A percentile compares a stretch with the other conserved stretches of the same genome.
Conservation (phyloP, 2,888 invertebrate species). For the Anaspis maculata region DNA sequence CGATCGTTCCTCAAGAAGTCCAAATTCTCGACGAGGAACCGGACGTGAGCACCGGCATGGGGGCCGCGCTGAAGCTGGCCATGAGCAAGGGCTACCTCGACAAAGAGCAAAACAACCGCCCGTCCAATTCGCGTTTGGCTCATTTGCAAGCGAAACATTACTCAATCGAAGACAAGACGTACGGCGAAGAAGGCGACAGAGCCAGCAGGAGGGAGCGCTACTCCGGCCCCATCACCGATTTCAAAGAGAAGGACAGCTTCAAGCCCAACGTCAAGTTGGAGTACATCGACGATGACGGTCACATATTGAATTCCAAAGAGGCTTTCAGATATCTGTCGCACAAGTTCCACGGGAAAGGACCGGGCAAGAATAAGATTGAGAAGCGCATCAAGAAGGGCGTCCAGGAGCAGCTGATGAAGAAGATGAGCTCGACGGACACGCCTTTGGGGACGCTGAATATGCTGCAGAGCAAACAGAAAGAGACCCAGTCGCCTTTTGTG, state of each 20-base stretch:
- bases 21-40: conserved; percentile 88
- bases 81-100: conserved; percentile 91
- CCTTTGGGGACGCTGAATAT: conserved; percentile 91
- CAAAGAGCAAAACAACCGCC: conserved; percentile 66
- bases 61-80: conserved; percentile 82
- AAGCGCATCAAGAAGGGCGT: conserved; percentile 91
- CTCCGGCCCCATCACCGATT: conserved; percentile 80
- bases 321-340: conserved; percentile 85
- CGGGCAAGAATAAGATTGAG: conserved; percentile 97
- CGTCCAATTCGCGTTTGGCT: conserved; percentile 62
- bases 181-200: conserved; percentile 67
- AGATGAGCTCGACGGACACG: conserved; percentile 97
- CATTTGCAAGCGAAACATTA: conserved; percentile 74
- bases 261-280: conserved; percentile 92
- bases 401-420: conserved; percentile 91
- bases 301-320: conserved; percentile 87
- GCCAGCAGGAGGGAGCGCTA: conserved; percentile 59
- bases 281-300: conserved; percentile 95
- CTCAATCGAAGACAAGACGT: conserved; percentile 69
- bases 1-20: conserved; percentile 46
- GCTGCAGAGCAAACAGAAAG: conserved; percentile 91
- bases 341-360: conserved; percentile 98
- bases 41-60: conserved; percentile 82
- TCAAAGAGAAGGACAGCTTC: conserved; percentile 84
- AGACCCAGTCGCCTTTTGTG: conserved; percentile 87